phyloP scores from a whole-genome alignment of 2,797 vertebrate genomes.

The Vireo griseus region DNA sequence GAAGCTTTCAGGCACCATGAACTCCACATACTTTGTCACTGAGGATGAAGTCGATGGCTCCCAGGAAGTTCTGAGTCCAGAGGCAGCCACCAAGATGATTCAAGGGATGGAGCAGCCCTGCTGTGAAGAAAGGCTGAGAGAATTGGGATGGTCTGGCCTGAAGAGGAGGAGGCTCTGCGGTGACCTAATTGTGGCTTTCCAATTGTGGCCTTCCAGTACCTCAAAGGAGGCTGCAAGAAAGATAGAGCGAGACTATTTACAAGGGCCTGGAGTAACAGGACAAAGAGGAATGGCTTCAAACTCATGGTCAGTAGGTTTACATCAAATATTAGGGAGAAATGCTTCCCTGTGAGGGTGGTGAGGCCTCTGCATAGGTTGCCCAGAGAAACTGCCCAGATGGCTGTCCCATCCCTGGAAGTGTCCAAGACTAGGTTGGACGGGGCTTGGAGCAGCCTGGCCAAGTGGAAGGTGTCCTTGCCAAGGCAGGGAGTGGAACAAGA shows the following conservation, averaged over 20 bases:
- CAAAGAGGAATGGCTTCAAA: neutral
- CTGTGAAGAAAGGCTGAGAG: neutral
- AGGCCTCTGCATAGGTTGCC: neutral
- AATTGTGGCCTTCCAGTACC: neutral
- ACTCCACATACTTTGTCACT: too few relatives aligned
- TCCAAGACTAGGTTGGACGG: rapidly evolving
- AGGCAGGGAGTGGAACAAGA: neutral
- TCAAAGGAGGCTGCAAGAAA: too few relatives aligned
- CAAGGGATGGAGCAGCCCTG: neutral
- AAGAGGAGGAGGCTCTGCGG: rapidly evolving
- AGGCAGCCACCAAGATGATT: neutral
- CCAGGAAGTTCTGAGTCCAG: neutral
- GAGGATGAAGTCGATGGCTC: neutral
- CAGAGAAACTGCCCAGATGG: neutral
- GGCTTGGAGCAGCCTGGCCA: neutral
- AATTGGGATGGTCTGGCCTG: neutral
- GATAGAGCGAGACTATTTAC: neutral
- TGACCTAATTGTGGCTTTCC: neutral
- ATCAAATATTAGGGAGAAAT: neutral
- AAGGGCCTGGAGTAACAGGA: neutral
- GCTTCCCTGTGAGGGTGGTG: neutral
- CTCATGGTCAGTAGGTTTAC: neutral
- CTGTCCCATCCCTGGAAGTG: neutral
- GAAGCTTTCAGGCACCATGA: rapidly evolving
- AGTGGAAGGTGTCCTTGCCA: neutral